Evolutionary conservation across 2,113 vertebrate species (phyloP).

Genomic region (Pygoscelis antarcticus): DNA sequence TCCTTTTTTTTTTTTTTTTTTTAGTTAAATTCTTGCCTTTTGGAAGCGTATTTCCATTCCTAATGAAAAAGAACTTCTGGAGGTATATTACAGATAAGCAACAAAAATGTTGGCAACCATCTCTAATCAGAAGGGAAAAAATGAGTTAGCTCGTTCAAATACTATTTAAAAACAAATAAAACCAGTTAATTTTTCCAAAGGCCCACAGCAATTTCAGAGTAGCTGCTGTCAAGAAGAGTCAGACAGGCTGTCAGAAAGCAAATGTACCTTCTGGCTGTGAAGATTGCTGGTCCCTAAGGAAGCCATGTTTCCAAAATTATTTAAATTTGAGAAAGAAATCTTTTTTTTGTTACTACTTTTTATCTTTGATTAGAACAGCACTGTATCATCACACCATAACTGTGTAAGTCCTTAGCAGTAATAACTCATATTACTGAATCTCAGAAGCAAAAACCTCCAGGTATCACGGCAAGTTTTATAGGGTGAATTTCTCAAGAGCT

Average conservation of each 20-base stretch:
- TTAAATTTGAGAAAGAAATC: neutral
- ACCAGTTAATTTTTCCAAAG: slow-evolving; percentile 2
- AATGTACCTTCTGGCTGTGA: neutral
- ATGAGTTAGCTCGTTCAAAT: neutral
- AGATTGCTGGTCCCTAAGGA: slow-evolving; percentile 2
- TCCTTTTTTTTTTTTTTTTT: neutral
- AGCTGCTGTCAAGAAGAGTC: slow-evolving; percentile 6
- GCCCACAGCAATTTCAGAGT: neutral
- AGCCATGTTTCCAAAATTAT: neutral
- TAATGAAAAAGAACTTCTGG: neutral
- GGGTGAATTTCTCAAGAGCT: slow-evolving; percentile 30
- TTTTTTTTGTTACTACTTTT: neutral
- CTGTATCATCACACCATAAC: neutral
- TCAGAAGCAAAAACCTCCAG: neutral
- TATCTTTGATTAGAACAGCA: neutral
- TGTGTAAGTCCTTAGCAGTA: neutral
- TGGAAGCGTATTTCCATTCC: neutral
- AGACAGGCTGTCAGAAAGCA: slow-evolving; percentile 22
- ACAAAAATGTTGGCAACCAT: neutral
- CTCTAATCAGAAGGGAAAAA: neutral
- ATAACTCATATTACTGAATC: neutral
- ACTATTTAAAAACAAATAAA: slow-evolving; percentile 22
- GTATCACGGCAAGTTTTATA: slow-evolving; percentile 5
- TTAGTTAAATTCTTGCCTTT: neutral
- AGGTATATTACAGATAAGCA: neutral